Evolutionary conservation across 2,797 vertebrate species (phyloP).

Genomic region (Tympanoctomys barrerae): DNA sequence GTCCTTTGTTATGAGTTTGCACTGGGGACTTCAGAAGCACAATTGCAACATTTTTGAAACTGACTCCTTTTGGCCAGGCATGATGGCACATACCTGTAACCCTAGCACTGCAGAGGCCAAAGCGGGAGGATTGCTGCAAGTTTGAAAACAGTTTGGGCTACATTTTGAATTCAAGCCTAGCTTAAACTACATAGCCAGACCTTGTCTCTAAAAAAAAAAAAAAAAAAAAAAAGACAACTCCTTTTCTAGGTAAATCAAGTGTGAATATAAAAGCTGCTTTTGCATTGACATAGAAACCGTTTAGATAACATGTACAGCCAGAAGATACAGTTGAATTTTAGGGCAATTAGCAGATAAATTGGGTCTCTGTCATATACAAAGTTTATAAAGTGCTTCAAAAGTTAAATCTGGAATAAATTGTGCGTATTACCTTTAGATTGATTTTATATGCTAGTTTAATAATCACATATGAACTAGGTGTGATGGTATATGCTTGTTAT

Average conservation of each 20-base stretch:
- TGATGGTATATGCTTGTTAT: neutral
- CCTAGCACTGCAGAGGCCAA: neutral
- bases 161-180: neutral
- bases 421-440: slow-evolving; percentile 39
- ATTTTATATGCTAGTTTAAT: slow-evolving; percentile 46
- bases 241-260: slow-evolving; percentile 24
- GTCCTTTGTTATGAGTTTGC: neutral
- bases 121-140: neutral
- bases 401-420: slow-evolving; percentile 60
- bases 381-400: slow-evolving; percentile 44
- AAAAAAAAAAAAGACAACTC: neutral
- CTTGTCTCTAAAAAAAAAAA: neutral
- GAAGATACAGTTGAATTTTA: slow-evolving; percentile 50
- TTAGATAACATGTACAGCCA: neutral
- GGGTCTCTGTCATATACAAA: neutral
- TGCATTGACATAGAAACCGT: slow-evolving; percentile 21
- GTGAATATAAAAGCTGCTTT: slow-evolving; percentile 34
- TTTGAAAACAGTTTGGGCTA: neutral
- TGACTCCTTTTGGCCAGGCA: neutral
- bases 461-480: neutral
- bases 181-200: neutral
- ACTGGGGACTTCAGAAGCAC: neutral
- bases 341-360: neutral
- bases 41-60: neutral
- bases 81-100: neutral